Evolutionary conservation across 2,113 vertebrate species (phyloP).

Genomic region (Andinoacara biseriatus): DNA sequence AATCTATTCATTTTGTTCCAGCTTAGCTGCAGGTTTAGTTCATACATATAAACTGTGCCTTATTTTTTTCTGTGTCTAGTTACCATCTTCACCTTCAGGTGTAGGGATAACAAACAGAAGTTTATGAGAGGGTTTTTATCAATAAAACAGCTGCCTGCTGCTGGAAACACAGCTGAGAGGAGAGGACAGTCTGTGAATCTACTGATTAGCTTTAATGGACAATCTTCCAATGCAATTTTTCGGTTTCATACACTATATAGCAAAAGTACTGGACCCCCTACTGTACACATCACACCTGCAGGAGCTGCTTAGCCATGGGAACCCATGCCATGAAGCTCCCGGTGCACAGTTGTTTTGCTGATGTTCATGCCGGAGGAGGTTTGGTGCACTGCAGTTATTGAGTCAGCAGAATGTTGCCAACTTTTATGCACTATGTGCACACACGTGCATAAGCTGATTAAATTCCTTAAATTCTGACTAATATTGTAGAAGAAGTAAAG

Average conservation of each 20-base stretch:
- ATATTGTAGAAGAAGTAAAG: background rate
- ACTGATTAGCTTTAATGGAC: too few relatives aligned
- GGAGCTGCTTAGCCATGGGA: too few relatives aligned
- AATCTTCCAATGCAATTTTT: too few relatives aligned
- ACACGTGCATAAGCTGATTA: background rate
- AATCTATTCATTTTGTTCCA: conserved; percentile 29
- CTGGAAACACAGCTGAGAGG: background rate
- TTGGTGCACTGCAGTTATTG: too few relatives aligned
- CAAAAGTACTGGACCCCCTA: too few relatives aligned
- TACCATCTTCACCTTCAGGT: background rate
- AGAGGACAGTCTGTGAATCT: background rate
- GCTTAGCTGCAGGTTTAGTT: background rate
- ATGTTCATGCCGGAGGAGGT: too few relatives aligned
- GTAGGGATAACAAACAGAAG: background rate
- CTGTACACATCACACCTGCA: too few relatives aligned
- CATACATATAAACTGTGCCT: conserved; percentile 7
- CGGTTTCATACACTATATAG: too few relatives aligned
- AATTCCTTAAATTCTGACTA: background rate
- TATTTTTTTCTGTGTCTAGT: background rate
- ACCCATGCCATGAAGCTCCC: too few relatives aligned
- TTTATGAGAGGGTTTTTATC: background rate
- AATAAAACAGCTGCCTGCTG: background rate
- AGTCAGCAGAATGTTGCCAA: too few relatives aligned
- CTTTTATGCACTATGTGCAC: too few relatives aligned
- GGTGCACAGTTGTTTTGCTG: too few relatives aligned